A percentile compares a stretch with the other conserved stretches of the same genome.
These are phyloP conservation scores for Corythucha ciliata DNA, from an alignment of 2,888 invertebrate species.

Conservation along the genomic window DNA sequence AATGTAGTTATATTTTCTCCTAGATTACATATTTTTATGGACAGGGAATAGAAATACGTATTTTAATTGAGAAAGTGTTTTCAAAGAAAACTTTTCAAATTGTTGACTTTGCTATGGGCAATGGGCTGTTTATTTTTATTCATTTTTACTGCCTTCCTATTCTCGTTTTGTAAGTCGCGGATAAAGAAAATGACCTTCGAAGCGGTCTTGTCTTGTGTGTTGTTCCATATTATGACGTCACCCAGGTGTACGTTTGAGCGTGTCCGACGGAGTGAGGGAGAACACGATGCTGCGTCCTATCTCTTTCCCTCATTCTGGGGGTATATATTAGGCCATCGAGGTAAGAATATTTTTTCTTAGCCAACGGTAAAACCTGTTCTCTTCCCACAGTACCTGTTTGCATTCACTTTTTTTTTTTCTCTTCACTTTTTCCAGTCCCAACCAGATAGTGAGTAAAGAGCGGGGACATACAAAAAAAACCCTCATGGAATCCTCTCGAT, in stretches of 20 bases:
- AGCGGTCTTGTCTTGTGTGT: too few species aligned
- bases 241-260: constrained; percentile 16
- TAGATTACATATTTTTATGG: too few species aligned
- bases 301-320: constrained; percentile 10
- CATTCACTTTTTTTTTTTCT: constrained; percentile 9
- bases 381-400: neutral
- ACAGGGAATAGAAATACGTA: too few species aligned
- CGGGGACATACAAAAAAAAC: neutral
- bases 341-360: constrained; percentile 15
- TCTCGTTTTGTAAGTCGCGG: too few species aligned
- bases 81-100: too few species aligned
- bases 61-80: too few species aligned
- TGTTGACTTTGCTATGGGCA: too few species aligned
- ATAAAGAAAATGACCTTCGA: too few species aligned
- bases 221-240: too few species aligned
- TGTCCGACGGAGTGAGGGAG: constrained; percentile 17
- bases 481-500: neutral
- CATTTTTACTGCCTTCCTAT: too few species aligned
- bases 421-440: constrained; percentile 9
- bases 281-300: neutral
- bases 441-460: neutral
- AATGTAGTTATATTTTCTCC: too few species aligned
- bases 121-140: too few species aligned
- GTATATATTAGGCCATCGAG: constrained; percentile 20
- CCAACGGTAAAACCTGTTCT: constrained; percentile 21